These are phyloP conservation scores for Phalacrocorax pelagicus DNA, from an alignment of 2,113 vertebrate genomes.

Conservation along the genomic window DNA sequence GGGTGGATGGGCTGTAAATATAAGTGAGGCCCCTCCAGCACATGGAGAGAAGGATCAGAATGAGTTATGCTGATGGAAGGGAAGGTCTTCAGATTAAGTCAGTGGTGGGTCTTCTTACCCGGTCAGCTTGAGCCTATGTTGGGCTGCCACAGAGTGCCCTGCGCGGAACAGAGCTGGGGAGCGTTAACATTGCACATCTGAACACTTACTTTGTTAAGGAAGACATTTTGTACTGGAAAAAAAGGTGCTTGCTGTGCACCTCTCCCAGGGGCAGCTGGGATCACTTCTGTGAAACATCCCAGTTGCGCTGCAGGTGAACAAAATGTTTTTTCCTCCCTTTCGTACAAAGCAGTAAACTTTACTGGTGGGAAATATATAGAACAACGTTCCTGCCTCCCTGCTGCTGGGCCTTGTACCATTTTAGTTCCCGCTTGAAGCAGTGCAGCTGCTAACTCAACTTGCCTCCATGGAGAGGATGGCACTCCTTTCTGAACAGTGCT, in stretches of 20 bases:
- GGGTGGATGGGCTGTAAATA: not conserved
- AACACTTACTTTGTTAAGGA: not conserved
- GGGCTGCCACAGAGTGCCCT: not conserved
- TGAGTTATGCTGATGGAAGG: not conserved
- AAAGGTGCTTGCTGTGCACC: not conserved
- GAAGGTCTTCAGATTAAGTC: not conserved
- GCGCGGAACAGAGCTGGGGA: not conserved
- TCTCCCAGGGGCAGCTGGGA: not conserved
- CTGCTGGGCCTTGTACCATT: not conserved
- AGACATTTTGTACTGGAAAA: not conserved
- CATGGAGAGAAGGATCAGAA: not conserved
- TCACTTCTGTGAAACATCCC: not conserved
- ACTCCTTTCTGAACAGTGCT: not conserved
- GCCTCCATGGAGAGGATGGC: not conserved
- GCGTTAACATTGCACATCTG: fast-evolving
- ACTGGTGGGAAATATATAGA: not conserved
- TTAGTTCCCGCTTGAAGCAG: not conserved
- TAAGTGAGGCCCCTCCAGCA: not conserved
- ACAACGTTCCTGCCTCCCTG: not conserved
- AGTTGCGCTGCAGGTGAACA: not conserved
- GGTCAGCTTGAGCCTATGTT: not conserved
- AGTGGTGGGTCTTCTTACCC: not conserved
- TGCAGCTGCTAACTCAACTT: not conserved
- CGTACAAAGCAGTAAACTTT: not conserved
- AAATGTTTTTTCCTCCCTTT: not conserved